These are phyloP conservation scores for Caenorhabditis tropicalis DNA, from an alignment of 1,140 invertebrate genomes.

Conservation along the genomic window DNA sequence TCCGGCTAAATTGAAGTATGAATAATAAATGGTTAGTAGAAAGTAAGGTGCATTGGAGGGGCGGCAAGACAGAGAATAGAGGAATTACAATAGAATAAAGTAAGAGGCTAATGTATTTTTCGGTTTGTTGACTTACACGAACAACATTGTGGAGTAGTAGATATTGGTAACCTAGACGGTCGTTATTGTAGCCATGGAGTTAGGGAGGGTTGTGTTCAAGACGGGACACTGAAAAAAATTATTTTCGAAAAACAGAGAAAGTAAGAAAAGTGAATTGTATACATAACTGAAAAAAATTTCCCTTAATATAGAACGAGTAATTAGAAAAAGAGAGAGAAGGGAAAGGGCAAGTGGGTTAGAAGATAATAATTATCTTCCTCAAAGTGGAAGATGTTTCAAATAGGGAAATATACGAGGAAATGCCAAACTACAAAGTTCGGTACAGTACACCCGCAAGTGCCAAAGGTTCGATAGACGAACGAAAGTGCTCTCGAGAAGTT, in stretches of 20 bases:
- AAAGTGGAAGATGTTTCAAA: too few relatives aligned
- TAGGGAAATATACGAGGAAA: too few relatives aligned
- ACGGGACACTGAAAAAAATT: neutral
- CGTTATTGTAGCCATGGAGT: conserved; percentile 8
- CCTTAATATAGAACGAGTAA: neutral
- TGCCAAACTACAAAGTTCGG: too few relatives aligned
- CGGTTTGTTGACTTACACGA: neutral
- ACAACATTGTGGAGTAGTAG: neutral
- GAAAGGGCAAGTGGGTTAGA: neutral
- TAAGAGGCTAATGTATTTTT: neutral
- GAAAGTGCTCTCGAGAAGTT: neutral
- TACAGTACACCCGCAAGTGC: too few relatives aligned
- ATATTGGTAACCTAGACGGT: neutral
- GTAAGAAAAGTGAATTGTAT: neutral
- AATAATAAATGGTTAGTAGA: conserved; percentile 6
- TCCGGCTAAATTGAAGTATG: conserved; percentile 24
- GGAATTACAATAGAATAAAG: neutral
- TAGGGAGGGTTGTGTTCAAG: neutral
- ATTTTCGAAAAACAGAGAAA: neutral
- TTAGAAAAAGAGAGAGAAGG: too few relatives aligned
- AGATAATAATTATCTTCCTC: neutral
- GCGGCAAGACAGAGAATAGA: neutral
- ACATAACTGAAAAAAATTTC: neutral
- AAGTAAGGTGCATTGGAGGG: neutral
- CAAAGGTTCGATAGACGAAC: too few relatives aligned